Evolutionary conservation across 2,888 invertebrate species (phyloP).

Genomic region (Andrena marginata): DNA sequence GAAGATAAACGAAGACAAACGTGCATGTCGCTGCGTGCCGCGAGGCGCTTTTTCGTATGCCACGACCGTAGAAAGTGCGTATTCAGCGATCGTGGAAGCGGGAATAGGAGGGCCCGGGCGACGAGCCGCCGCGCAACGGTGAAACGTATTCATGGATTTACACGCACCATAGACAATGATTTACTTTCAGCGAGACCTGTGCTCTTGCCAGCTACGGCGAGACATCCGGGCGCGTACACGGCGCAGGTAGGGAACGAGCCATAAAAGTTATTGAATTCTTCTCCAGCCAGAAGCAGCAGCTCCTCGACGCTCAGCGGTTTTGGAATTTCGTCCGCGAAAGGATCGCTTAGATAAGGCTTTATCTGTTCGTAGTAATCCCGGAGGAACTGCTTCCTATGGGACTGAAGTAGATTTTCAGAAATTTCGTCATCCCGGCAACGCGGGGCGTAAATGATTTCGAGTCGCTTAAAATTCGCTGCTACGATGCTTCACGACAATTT

Average conservation of each 20-base stretch:
- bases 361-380: conserved; percentile 14
- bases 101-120: background rate
- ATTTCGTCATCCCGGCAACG: background rate
- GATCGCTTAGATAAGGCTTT: background rate
- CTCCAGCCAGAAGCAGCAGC: conserved; percentile 24
- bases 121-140: background rate
- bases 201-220: conserved; percentile 49
- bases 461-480: background rate
- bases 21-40: background rate
- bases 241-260: conserved; percentile 45
- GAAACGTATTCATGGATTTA: conserved; percentile 20
- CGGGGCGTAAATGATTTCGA: too few species aligned
- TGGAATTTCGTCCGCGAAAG: background rate
- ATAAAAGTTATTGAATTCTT: conserved; percentile 50
- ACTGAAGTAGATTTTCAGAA: background rate
- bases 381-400: conserved; percentile 13
- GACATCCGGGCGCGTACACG: conserved; percentile 55
- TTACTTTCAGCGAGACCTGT: conserved; percentile 41
- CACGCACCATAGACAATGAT: conserved; percentile 61
- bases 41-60: background rate
- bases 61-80: conserved; percentile 1
- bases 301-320: conserved; percentile 4
- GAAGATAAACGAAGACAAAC: conserved; percentile 45
- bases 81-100: conserved; percentile 1
- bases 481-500: background rate